These are phyloP conservation scores for Synanthedon myopaeformis DNA, from an alignment of 2,888 invertebrate species.

Conservation along the genomic window DNA sequence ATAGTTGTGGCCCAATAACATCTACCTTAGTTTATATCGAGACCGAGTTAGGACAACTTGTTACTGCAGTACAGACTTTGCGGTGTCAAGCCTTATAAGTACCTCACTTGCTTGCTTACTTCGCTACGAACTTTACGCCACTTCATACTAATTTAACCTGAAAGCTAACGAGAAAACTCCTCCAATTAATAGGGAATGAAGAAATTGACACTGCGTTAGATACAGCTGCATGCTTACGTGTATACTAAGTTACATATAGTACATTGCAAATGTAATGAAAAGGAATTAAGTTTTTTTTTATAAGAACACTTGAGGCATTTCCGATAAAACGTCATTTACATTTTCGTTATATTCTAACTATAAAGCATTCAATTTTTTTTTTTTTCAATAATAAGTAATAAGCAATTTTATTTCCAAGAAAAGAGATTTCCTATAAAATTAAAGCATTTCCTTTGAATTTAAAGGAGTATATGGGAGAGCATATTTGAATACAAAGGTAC, in stretches of 20 bases:
- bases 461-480: neutral
- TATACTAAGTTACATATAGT: too few species aligned
- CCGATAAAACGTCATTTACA: too few species aligned
- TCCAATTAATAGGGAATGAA: neutral
- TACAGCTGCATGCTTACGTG: too few species aligned
- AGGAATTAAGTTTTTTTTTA: too few species aligned
- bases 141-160: neutral
- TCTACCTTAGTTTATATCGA: too few species aligned
- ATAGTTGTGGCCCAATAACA: too few species aligned
- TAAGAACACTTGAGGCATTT: too few species aligned
- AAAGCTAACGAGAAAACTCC: neutral
- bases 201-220: neutral
- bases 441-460: neutral
- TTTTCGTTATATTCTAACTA: too few species aligned
- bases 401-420: too few species aligned
- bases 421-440: neutral
- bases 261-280: too few species aligned
- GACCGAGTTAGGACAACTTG: neutral
- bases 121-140: neutral
- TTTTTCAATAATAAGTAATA: too few species aligned
- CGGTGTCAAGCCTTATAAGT: neutral
- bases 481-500: slow-evolving; percentile 9
- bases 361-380: too few species aligned
- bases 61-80: neutral
- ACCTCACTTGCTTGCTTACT: neutral